phyloP scores from a whole-genome alignment of 2,888 invertebrate genomes.

The Sarcophaga carnaria region DNA sequence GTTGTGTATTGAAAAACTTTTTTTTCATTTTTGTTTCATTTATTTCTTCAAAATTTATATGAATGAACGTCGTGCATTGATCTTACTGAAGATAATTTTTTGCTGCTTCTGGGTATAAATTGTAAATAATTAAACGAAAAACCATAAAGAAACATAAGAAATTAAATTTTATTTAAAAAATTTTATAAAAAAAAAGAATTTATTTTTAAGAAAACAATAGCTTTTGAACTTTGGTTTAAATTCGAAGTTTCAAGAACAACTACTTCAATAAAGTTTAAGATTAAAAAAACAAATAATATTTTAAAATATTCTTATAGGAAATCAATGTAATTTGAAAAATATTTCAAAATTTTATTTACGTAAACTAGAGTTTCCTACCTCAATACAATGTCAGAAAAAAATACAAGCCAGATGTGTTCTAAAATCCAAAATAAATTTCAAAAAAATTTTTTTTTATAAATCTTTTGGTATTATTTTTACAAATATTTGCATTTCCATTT shows the following conservation, averaged over 20 bases:
- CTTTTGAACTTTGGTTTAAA: too few relatives aligned
- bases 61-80: conserved; percentile 54
- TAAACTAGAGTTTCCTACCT: background rate
- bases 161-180: background rate
- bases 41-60: background rate
- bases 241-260: too few relatives aligned
- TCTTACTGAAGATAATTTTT: conserved; percentile 39
- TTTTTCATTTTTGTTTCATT: background rate
- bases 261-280: background rate
- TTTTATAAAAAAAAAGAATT: background rate
- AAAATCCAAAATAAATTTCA: background rate
- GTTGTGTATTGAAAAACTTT: conserved; percentile 14
- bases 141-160: background rate
- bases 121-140: conserved; percentile 6
- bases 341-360: too few relatives aligned
- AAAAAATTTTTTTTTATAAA: background rate
- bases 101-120: conserved; percentile 10
- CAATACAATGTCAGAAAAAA: conserved; percentile 8
- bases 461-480: conserved; percentile 34
- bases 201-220: background rate
- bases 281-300: too few relatives aligned
- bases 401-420: conserved; percentile 46
- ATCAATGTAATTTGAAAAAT: too few relatives aligned
- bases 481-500: conserved; percentile 39
- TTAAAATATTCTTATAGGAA: too few relatives aligned